Conservation (phyloP, 2,888 invertebrate species). For the Pseudococcus longispinus region DNA sequence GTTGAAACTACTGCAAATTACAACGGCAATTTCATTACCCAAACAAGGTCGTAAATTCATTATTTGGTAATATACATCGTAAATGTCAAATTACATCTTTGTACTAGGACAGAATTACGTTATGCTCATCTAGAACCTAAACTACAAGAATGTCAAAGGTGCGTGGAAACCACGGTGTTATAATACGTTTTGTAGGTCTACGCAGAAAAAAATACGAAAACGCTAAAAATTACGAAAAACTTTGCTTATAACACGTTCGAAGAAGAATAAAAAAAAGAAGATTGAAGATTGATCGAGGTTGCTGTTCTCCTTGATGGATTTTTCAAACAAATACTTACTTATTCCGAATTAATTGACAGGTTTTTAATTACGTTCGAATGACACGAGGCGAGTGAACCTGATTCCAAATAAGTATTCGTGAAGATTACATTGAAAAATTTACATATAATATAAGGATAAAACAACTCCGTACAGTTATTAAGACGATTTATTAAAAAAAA, state of each 20-base stretch:
- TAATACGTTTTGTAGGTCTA: neutral
- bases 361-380: constrained; percentile 1
- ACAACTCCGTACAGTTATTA: constrained; percentile 33
- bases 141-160: neutral
- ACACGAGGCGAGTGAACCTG: constrained; percentile 12
- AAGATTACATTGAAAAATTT: constrained; percentile 11
- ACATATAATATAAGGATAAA: neutral
- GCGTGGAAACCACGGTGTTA: neutral
- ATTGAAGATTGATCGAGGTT: neutral
- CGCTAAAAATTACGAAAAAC: neutral
- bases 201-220: neutral
- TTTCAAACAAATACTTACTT: neutral
- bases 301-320: constrained; percentile 4
- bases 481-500: constrained; percentile 24
- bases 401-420: neutral
- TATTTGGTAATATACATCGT: neutral
- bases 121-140: neutral
- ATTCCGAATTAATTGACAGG: constrained; percentile 20
- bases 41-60: neutral
- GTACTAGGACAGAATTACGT: neutral
- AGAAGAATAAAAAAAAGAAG: neutral
- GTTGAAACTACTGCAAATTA: neutral
- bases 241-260: neutral
- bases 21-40: neutral
- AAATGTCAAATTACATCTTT: neutral